A percentile compares a stretch with the other conserved stretches of the same genome.
Evolutionary conservation across 2,888 invertebrate genomes (phyloP).

Genomic region (Heteromurus nitidus): DNA sequence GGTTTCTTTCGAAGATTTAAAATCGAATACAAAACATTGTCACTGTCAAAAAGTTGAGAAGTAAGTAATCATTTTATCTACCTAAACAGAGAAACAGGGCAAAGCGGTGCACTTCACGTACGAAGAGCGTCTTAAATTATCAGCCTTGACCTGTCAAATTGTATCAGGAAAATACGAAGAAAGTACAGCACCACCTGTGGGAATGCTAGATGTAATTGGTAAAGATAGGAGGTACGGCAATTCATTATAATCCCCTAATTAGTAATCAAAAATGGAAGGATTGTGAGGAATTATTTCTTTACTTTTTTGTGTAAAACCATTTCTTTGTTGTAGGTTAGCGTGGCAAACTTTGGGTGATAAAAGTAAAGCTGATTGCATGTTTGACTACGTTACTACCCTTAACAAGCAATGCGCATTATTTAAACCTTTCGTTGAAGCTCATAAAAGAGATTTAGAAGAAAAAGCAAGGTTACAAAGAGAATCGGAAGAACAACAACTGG

Average conservation of each 20-base stretch:
- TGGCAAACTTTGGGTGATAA: conserved; percentile 95
- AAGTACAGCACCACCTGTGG: conserved; percentile 85
- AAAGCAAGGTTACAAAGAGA: conserved; percentile 80
- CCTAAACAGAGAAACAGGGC: conserved; percentile 92
- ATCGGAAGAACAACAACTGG: conserved; percentile 74
- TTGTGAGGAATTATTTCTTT: neutral
- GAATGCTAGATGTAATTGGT: conserved; percentile 96
- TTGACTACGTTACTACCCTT: conserved; percentile 91
- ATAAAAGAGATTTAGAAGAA: conserved; percentile 90
- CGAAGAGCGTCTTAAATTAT: conserved; percentile 91
- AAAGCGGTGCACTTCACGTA: conserved; percentile 96
- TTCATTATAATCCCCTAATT: no score
- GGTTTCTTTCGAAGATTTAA: conserved; percentile 83
- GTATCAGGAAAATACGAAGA: conserved; percentile 87
- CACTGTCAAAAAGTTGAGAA: neutral
- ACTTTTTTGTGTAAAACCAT: neutral
- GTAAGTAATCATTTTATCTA: neutral
- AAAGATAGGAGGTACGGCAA: conserved; percentile 88
- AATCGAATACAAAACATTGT: neutral
- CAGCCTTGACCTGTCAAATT: conserved; percentile 94
- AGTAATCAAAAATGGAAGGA: neutral
- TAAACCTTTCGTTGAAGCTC: conserved; percentile 92
- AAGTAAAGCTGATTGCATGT: conserved; percentile 90
- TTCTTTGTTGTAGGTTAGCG: conserved; percentile 81
- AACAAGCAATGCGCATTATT: conserved; percentile 93